Conservation (phyloP, 2,113 vertebrate species). For the Pituophis catenifer region DNA sequence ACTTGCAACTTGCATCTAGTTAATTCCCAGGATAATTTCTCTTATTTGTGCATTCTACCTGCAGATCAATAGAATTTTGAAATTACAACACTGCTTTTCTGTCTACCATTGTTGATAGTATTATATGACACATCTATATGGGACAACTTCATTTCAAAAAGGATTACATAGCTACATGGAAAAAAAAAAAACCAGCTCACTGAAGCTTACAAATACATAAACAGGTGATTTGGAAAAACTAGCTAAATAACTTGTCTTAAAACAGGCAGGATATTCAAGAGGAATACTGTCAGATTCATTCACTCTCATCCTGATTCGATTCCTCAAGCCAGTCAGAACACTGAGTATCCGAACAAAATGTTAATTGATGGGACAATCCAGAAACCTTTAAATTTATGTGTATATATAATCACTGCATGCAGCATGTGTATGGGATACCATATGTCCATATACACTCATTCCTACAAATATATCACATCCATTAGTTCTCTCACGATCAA, state of each 20-base stretch:
- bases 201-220: neutral
- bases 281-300: neutral
- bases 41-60: neutral
- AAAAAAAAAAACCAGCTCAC: neutral
- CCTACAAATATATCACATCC: neutral
- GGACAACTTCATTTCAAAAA: neutral
- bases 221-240: neutral
- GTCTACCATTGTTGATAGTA: neutral
- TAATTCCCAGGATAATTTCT: neutral
- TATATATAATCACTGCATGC: neutral
- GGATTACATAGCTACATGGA: neutral
- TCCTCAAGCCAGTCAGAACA: neutral
- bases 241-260: neutral
- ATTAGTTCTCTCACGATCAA: neutral
- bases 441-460: neutral
- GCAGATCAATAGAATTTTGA: neutral
- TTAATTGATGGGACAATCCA: neutral
- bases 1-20: neutral
- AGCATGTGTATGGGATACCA: neutral
- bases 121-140: neutral
- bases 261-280: neutral
- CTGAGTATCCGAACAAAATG: neutral
- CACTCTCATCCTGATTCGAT: neutral
- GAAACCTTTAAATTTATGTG: neutral
- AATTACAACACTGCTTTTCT: neutral